Base-by-base conservation (phyloP, 2,888 invertebrate genomes). In the Corythucha ciliata region DNA sequence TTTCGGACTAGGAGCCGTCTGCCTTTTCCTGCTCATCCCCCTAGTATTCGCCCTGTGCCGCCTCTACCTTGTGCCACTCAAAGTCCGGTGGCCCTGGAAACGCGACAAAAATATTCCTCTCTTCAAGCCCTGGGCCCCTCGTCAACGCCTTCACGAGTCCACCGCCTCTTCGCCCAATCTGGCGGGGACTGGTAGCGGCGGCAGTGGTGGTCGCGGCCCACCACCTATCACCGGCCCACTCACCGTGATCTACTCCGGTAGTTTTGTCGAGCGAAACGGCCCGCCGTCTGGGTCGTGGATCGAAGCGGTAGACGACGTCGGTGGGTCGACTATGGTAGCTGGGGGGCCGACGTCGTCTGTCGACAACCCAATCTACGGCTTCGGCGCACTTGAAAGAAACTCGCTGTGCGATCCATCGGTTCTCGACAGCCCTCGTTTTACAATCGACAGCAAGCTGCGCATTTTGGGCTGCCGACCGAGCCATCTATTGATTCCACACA, bases 221-320 rank as follows among this genome's bases (percentile, higher is more conserved):
- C n/a, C n/a, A n/a, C 25, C 59, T 14, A 52, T 59, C 47, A 53
- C 56, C 24, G 53, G 60, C 16, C 60, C 61, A n/a, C 58, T 64
- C 7, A 62, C 62, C 10, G 65, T 65, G 24, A 65, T 64, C 41
- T 65, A 64, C 49, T 63, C 64, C 2, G 65, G 64, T 32, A 57
- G 60, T 22, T 65, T 65, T 41, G 60, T 60, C 33, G 64, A 61
- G 44, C 54, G 60, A 39, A 61, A 58, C 34, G 58, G 57, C 18
- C 59, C 57, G 7, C 57, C 55, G 5, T 59, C 57, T 3, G 58
- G 58, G 1, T 59, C 57, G 7, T 60, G 61, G 61, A 53, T 59
- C 7, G 61, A 61, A 25, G 61, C 60, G 16, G 52, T 57, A 21
- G 58, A 53, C 41, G 55, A 57, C 20, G 36, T 25, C 20, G 47